Percentiles rank a stretch among this genome's conserved stretches.
Evolutionary conservation across 2,113 vertebrate genomes (phyloP).

Genomic region (Falcunculus frontatus): DNA sequence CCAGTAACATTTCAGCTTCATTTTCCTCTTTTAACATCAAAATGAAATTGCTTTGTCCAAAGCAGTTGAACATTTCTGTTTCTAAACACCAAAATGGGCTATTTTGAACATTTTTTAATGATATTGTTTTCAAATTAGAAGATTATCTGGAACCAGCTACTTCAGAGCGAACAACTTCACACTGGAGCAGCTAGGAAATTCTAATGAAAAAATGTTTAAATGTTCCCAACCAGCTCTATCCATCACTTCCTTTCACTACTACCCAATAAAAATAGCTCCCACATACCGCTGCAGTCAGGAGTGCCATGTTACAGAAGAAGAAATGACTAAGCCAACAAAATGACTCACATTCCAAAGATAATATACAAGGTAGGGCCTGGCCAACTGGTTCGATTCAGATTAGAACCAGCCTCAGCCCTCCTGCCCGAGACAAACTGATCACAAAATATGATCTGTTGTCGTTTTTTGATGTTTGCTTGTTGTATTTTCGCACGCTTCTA

Average conservation of each 20-base stretch:
- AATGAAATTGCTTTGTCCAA: neutral
- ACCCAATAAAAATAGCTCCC: conserved; percentile 65
- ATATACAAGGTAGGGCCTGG: conserved; percentile 60
- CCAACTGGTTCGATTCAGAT: conserved; percentile 54
- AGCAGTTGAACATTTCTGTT: neutral
- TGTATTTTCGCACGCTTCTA: neutral
- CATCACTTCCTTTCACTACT: conserved; percentile 61
- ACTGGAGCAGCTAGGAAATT: neutral
- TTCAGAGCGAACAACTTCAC: neutral
- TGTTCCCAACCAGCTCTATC: conserved; percentile 37
- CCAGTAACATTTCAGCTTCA: neutral
- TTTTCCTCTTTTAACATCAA: neutral
- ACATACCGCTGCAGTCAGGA: conserved; percentile 51
- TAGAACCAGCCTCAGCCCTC: conserved; percentile 50
- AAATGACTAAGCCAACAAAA: conserved; percentile 62
- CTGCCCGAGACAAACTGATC: conserved; percentile 14
- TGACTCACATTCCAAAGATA: conserved; percentile 66
- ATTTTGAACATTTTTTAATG: neutral
- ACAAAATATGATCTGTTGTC: conserved; percentile 56
- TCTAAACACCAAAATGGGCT: neutral
- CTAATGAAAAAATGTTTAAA: conserved; percentile 43
- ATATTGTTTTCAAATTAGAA: neutral
- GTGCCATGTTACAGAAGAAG: conserved; percentile 60
- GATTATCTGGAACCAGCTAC: neutral
- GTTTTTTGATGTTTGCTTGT: conserved; percentile 19